Percentiles rank a stretch among this genome's conserved stretches.
phyloP scores from a whole-genome alignment of 2,888 invertebrate genomes.

The Cantharis rustica region DNA sequence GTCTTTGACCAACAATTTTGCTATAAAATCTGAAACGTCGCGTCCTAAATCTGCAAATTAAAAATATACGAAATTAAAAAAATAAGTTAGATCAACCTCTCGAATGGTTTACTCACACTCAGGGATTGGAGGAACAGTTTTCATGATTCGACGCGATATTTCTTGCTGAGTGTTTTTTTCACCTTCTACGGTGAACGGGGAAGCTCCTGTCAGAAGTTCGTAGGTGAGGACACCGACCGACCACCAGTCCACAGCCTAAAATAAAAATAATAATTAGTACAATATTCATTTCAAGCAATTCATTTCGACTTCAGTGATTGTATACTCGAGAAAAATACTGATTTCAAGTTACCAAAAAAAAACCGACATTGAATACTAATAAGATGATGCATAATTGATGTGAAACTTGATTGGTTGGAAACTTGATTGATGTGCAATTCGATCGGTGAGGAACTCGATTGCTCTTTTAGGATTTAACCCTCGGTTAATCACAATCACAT shows the following conservation, averaged over 20 bases:
- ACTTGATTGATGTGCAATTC: too few species aligned
- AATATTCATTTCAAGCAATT: too few species aligned
- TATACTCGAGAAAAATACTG: too few species aligned
- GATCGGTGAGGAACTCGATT: too few species aligned
- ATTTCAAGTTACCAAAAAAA: too few species aligned
- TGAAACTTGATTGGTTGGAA: too few species aligned
- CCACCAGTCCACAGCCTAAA: conserved; percentile 98
- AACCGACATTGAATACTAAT: too few species aligned
- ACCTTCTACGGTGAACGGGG: conserved; percentile 96
- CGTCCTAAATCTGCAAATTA: conserved; percentile 64
- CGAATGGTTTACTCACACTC: conserved; percentile 57
- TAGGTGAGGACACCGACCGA: conserved; percentile 95
- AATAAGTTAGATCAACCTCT: neutral
- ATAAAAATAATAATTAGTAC: conserved; percentile 37
- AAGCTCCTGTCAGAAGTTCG: conserved; percentile 94
- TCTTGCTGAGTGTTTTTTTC: conserved; percentile 93
- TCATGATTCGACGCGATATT: conserved; percentile 88
- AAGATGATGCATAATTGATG: too few species aligned
- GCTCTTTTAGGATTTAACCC: too few species aligned
- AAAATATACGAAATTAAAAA: neutral
- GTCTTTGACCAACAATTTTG: conserved; percentile 85
- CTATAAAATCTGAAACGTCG: conserved; percentile 77
- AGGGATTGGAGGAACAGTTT: conserved; percentile 89
- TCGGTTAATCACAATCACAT: too few species aligned
- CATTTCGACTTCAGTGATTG: too few species aligned